Conservation (phyloP, 2,113 vertebrate genomes). For the Corapipo altera region DNA sequence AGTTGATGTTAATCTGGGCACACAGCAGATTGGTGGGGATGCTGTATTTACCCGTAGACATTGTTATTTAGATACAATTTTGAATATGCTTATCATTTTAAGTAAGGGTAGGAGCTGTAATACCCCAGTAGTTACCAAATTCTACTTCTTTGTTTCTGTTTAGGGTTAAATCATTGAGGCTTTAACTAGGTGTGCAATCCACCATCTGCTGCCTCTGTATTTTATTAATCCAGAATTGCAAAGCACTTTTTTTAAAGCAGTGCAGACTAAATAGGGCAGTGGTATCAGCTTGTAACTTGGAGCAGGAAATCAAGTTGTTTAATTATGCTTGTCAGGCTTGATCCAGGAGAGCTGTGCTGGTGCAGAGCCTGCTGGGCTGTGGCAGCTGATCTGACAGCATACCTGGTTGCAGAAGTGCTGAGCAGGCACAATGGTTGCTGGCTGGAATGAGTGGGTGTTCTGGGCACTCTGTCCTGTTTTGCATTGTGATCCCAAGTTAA, state of each 20-base stretch:
- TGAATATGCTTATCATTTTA: background rate
- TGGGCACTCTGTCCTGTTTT: background rate
- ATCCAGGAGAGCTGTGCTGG: background rate
- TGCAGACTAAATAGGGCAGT: background rate
- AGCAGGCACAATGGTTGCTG: background rate
- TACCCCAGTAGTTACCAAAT: background rate
- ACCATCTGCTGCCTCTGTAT: background rate
- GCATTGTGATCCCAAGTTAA: constrained; percentile 18
- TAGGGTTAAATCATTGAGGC: background rate
- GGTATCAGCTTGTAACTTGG: background rate
- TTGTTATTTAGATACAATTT: background rate
- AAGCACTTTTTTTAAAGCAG: background rate
- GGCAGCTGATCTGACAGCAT: background rate
- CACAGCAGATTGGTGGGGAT: background rate
- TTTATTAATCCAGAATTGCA: background rate
- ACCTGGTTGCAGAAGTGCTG: background rate
- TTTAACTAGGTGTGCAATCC: background rate
- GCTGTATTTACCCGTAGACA: background rate
- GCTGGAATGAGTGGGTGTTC: background rate
- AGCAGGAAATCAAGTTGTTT: background rate
- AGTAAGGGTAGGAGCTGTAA: background rate
- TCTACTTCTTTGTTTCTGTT: background rate
- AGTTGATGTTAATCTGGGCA: background rate
- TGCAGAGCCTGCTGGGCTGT: background rate
- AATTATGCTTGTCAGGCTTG: background rate